Conservation (phyloP, 2,888 invertebrate species). For the Stramonita haemastoma region DNA sequence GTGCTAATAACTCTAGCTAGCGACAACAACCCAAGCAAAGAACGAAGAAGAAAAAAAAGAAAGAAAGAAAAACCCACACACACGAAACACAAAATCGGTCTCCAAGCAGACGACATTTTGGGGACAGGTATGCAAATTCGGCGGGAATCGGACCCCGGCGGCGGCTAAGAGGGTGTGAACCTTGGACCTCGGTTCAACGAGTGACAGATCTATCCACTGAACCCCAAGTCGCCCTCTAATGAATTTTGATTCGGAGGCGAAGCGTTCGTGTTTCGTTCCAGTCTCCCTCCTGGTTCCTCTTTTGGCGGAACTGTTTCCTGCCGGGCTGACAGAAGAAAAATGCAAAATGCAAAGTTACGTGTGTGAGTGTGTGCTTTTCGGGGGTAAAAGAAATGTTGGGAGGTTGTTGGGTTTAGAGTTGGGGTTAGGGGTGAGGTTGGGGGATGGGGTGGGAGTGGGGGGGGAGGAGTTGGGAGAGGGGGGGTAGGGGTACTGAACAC, state of each 20-base stretch:
- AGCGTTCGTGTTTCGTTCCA: not conserved
- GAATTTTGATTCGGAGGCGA: slow-evolving; percentile 26
- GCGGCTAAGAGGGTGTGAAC: not conserved
- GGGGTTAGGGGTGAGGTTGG: too few relatives aligned
- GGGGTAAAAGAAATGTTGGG: too few relatives aligned
- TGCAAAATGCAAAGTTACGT: slow-evolving; percentile 12
- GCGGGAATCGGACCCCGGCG: not conserved
- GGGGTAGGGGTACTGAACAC: too few relatives aligned
- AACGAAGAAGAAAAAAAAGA: not conserved
- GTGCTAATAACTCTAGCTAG: not conserved
- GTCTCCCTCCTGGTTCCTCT: not conserved
- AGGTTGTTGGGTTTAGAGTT: too few relatives aligned
- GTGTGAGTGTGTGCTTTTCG: not conserved
- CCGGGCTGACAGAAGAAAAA: slow-evolving; percentile 17
- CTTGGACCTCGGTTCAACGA: slow-evolving; percentile 15
- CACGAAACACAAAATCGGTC: too few relatives aligned
- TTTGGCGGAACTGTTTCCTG: slow-evolving; percentile 19
- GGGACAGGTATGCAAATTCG: slow-evolving; percentile 16
- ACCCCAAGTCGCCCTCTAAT: slow-evolving; percentile 20
- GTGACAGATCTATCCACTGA: slow-evolving; percentile 30
- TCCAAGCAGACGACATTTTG: not conserved
- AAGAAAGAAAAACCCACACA: too few relatives aligned
- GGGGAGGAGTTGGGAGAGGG: too few relatives aligned
- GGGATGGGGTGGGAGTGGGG: too few relatives aligned
- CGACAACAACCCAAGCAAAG: not conserved